Evolutionary conservation across 2,113 vertebrate species (phyloP).

Genomic region (Ginglymostoma cirratum): DNA sequence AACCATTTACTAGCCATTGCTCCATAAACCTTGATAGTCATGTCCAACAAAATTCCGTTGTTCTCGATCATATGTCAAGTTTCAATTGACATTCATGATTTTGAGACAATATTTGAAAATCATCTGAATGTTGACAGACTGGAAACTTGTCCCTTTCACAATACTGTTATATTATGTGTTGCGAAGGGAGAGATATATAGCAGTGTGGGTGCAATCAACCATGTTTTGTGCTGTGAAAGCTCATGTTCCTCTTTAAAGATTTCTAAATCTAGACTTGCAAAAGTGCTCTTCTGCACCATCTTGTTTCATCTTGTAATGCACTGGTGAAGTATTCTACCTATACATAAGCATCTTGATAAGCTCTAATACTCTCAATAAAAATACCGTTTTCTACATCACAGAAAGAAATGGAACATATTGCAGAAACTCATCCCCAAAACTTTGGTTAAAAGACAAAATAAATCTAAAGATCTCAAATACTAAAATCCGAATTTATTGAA

Average conservation of each 20-base stretch:
- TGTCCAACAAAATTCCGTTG: not conserved
- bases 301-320: not conserved
- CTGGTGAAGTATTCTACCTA: not conserved
- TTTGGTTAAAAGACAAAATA: not conserved
- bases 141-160: not conserved
- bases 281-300: not conserved
- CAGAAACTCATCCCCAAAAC: not conserved
- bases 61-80: not conserved
- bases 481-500: not conserved
- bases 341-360: not conserved
- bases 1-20: not conserved
- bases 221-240: not conserved
- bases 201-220: not conserved
- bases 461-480: not conserved
- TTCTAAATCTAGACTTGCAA: not conserved
- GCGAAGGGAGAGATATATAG: not conserved
- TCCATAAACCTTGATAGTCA: not conserved
- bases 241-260: not conserved
- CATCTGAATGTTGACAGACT: not conserved
- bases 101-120: not conserved
- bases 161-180: not conserved
- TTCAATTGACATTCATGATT: not conserved
- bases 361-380: not conserved
- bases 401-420: not conserved
- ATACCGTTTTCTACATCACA: not conserved